Evolutionary conservation across 1,140 invertebrate genomes (phyloP), one percentile per base, ranked within the genome.

Genomic region (Aphelenchoides avenae): DNA sequence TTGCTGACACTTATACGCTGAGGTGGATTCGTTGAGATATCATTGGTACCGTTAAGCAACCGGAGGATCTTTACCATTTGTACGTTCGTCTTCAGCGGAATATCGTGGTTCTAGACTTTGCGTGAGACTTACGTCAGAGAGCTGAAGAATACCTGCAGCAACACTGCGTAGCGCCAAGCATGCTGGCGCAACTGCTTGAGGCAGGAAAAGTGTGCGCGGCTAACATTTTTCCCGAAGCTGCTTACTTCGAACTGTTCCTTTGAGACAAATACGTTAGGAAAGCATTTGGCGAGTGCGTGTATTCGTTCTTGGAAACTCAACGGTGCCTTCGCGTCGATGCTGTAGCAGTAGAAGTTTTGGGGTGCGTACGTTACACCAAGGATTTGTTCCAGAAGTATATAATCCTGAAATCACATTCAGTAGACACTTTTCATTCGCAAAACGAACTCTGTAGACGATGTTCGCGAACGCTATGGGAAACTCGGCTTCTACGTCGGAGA

Each of bases 321-420:
- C 15, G 43, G 33, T 15, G 62, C 52, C 33, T 65, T 65, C 15
- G 29, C 18, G 27, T 65, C 62, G 20, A 65, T 11, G 15, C 52
- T 39, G 41, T 66, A 65, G 34, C 62, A 65, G 46, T 68, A 65
- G 22, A 50, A 4, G 44, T 65, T 65, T 15, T 65, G 62, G 7
- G 62, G 54, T 33, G 31, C 33, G 49, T 65, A 65, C 40, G 57
- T 43, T 18, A 67, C 56, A 24, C 41, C 27, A 9, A 65, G 36
- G 34, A 68, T 63, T 27, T 58, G 36, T 30, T 65, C 62, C 13
- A 67, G 65, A 36, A 67, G 44, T 15, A 48, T 31, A 50, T 68
- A 65, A 47, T 67, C 64, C 64, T 65, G 36, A 61, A 62, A 43
- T 26, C 4, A 4, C 3, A 43, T 48, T 2, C 15, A 43, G 26